These are phyloP conservation scores for Pelagia noctiluca DNA, from an alignment of 30 jellyfish, hydroid and myxozoan genomes.

Conservation along the genomic window DNA sequence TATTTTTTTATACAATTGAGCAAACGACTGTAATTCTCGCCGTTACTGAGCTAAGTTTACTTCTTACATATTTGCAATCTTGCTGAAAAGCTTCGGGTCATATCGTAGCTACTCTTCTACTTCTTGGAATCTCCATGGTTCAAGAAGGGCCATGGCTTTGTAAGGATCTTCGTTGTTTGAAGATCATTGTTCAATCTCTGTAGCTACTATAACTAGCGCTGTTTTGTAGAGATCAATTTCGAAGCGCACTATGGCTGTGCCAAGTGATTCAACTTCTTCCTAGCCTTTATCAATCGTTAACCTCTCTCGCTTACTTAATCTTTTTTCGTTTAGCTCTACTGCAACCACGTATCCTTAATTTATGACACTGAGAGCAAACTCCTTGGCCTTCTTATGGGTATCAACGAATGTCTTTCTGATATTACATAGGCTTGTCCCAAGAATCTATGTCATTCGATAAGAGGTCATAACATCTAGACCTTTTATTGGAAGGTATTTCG, in stretches of 20 bases:
- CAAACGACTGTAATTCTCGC: neutral
- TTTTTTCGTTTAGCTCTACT: neutral
- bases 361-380: neutral
- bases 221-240: neutral
- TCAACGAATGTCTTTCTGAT: neutral
- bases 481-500: constrained; percentile 1
- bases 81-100: neutral
- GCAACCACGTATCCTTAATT: neutral
- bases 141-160: neutral
- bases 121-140: neutral
- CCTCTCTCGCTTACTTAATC: neutral
- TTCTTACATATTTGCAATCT: neutral
- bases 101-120: neutral
- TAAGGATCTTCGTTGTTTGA: neutral
- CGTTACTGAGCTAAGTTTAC: neutral
- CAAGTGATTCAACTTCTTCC: neutral
- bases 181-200: neutral
- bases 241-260: neutral
- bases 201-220: neutral
- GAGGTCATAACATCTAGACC: neutral
- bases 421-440: neutral
- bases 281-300: neutral
- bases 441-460: neutral
- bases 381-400: neutral
- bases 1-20: neutral